Evolutionary conservation across 2,113 vertebrate genomes (phyloP).

Genomic region (Candoia aspera): DNA sequence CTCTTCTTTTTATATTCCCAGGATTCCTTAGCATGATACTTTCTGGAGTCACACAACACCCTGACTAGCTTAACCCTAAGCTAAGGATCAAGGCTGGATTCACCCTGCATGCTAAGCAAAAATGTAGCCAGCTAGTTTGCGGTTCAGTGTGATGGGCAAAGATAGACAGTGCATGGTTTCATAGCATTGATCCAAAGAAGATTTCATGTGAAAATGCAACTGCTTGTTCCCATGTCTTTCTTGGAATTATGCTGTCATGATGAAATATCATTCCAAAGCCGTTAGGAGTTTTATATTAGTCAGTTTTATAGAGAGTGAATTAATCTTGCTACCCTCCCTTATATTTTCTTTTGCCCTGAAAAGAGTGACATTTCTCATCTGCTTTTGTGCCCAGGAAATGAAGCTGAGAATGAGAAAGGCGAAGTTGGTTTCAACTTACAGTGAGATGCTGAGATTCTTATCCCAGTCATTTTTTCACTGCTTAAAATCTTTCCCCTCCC

Average conservation of each 20-base stretch:
- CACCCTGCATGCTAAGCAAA: neutral
- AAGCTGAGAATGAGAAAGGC: neutral
- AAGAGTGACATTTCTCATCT: neutral
- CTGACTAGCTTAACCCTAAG: neutral
- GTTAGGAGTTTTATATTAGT: neutral
- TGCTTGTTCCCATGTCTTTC: neutral
- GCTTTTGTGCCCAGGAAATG: neutral
- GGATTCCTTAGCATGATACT: neutral
- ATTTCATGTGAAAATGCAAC: neutral
- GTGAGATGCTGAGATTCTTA: neutral
- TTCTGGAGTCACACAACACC: neutral
- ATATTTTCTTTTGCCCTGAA: neutral
- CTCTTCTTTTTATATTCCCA: neutral
- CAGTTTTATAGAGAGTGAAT: neutral
- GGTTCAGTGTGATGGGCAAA: neutral
- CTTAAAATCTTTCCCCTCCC: neutral
- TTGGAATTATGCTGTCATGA: neutral
- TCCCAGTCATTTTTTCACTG: neutral
- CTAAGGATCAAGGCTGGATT: neutral
- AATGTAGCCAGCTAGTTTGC: neutral
- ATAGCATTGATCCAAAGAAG: neutral
- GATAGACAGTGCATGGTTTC: neutral
- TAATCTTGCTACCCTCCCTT: neutral
- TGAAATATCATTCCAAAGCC: neutral
- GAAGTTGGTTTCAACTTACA: neutral